Conservation (phyloP, 2,797 vertebrate species). For the Orientallactaga sibirica region DNA sequence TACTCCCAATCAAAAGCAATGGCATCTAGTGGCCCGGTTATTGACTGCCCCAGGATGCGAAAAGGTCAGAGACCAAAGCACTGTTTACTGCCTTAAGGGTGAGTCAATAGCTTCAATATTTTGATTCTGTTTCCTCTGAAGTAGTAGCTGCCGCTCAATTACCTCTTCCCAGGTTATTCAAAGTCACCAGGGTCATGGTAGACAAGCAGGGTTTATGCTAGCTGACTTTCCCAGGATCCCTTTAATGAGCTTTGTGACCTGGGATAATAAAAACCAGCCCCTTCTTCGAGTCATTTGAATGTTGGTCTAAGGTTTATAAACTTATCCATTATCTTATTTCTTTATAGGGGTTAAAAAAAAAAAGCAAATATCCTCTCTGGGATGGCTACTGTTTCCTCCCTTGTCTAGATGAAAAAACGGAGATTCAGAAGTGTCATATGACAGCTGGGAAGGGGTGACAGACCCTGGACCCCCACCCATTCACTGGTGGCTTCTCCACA, state of each 20-base stretch:
- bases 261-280: constrained; percentile 70
- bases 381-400: background rate
- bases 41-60: constrained; percentile 88
- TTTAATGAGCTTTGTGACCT: constrained; percentile 76
- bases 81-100: constrained; percentile 87
- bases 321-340: constrained; percentile 42
- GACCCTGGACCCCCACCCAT: background rate
- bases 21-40: constrained; percentile 87
- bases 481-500: background rate
- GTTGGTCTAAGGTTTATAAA: constrained; percentile 51
- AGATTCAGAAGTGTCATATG: rapidly evolving
- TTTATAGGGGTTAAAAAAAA: background rate
- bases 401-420: background rate
- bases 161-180: constrained; percentile 86
- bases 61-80: constrained; percentile 91
- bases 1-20: constrained; percentile 89
- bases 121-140: constrained; percentile 87
- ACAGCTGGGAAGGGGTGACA: background rate
- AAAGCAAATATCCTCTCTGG: constrained; percentile 16
- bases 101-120: constrained; percentile 90
- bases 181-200: constrained; percentile 85
- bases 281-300: constrained; percentile 41
- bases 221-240: constrained; percentile 71
- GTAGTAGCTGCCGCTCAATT: constrained; percentile 85
- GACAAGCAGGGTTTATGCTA: constrained; percentile 70